Base-by-base conservation (phyloP, 2,888 invertebrate genomes). In the Drosophila subsilvestris region DNA sequence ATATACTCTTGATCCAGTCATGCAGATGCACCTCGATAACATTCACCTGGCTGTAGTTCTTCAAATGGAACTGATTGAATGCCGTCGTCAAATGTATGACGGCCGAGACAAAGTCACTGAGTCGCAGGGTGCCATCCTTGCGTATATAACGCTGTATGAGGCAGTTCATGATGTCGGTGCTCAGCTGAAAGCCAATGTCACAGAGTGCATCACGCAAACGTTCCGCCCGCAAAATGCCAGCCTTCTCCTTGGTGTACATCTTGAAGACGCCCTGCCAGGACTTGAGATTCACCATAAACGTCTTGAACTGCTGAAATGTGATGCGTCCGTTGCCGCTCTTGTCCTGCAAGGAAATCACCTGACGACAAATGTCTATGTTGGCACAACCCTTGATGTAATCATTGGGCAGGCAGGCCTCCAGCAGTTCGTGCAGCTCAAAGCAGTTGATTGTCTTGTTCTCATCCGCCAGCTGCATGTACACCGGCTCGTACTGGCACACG, bases 361-460 rank as follows among this genome's bases (percentile, higher is more conserved):
- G 97, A 67, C 97, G 94, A 89, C 98, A 98, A 1, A 98, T 97
- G 91, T 98, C 98, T 82, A 98, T 95, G 17, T 96, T 97, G 1
- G 98, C 97, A 91, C 98, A 98, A 83, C 98, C 98, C 90, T 98
- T 98, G 78, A 98, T 97, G 86, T 98, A 98, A 93, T 98, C 98
- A 90, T 98, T 98, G 0, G 98, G 98, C 63, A 98, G 93, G 91
- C 98, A 98, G 1, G 96, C 97, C 87, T 98, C 98, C 29, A 98
- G 92, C 18, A 98, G 92, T 90, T 98, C 98, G 91, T 98, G 97
- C 6, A 98, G 93, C 90, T 98, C 98, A 89, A 98, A 98, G 4
- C 97, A 96, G 87, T 97, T 97, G 27, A 98, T 96, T 0, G 97
- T 97, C 81, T 92, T 92, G 89, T 97, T 97, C 89, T 98, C 98